phyloP scores from a whole-genome alignment of 2,113 vertebrate genomes.

The Platysternon megacephalum region DNA sequence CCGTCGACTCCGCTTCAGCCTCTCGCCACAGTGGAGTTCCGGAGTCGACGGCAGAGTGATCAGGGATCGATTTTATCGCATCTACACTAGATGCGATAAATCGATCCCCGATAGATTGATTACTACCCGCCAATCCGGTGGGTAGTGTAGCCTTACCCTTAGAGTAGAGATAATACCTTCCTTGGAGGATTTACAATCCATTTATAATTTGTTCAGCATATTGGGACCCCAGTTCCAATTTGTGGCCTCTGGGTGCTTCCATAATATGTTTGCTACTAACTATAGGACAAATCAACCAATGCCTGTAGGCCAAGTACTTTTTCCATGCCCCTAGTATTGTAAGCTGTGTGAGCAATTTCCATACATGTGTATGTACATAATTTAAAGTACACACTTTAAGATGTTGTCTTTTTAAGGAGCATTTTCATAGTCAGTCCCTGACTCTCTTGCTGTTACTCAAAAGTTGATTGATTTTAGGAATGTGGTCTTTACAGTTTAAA shows the following conservation, averaged over 20 bases:
- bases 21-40: too few species aligned
- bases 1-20: too few species aligned
- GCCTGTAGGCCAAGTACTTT: background rate
- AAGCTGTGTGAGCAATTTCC: background rate
- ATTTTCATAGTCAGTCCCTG: background rate
- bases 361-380: background rate
- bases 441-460: background rate
- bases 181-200: background rate
- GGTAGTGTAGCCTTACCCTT: too few species aligned
- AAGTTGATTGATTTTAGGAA: background rate
- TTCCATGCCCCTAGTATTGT: background rate
- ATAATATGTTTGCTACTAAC: background rate
- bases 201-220: background rate
- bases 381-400: background rate
- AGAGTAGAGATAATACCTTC: background rate
- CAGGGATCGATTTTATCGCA: too few species aligned
- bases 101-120: too few species aligned
- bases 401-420: background rate
- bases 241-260: background rate
- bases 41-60: too few species aligned
- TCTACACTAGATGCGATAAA: too few species aligned
- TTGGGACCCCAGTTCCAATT: background rate
- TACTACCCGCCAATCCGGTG: too few species aligned
- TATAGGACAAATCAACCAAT: background rate
- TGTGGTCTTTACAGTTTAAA: background rate